Conservation (phyloP, 1,140 invertebrate species). For the Bathynomus jamesi region DNA sequence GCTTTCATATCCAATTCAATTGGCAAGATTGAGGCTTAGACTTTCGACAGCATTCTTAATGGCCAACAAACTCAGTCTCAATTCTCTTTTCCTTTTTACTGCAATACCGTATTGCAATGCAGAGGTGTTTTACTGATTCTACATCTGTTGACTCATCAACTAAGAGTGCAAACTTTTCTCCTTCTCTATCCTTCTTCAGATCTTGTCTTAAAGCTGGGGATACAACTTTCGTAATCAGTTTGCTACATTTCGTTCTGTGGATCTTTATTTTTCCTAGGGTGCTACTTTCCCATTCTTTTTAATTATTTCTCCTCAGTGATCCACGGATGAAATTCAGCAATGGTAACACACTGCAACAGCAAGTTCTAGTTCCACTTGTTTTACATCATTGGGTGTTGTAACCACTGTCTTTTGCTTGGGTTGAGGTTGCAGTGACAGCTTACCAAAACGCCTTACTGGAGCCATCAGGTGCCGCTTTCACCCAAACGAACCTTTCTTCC, state of each 20-base stretch:
- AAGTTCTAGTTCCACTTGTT: no score
- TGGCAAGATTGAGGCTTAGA: no score
- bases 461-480: no score
- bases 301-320: slow-evolving; percentile 2
- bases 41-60: no score
- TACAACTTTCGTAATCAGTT: slow-evolving; percentile 7
- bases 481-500: no score
- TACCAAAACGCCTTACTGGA: no score
- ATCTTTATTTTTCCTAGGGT: not conserved
- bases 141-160: slow-evolving; percentile 15
- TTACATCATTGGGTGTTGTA: no score
- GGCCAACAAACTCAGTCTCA: slow-evolving; percentile 16
- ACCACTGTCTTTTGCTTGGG: no score
- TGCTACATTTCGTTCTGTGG: slow-evolving; percentile 15
- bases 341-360: no score
- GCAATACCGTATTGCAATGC: slow-evolving; percentile 13
- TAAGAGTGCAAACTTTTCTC: slow-evolving; percentile 6
- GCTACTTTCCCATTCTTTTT: slow-evolving; percentile 11
- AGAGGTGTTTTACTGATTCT: slow-evolving; percentile 3
- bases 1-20: no score
- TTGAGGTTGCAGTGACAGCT: no score
- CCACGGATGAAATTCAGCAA: no score
- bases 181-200: slow-evolving; percentile 4
- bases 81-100: slow-evolving; percentile 9
- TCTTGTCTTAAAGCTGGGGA: slow-evolving; percentile 13